Percentiles rank a stretch among this genome's conserved stretches.
Conservation (phyloP, 92 coral and sea anemone species). For the Meandrina meandrites region DNA sequence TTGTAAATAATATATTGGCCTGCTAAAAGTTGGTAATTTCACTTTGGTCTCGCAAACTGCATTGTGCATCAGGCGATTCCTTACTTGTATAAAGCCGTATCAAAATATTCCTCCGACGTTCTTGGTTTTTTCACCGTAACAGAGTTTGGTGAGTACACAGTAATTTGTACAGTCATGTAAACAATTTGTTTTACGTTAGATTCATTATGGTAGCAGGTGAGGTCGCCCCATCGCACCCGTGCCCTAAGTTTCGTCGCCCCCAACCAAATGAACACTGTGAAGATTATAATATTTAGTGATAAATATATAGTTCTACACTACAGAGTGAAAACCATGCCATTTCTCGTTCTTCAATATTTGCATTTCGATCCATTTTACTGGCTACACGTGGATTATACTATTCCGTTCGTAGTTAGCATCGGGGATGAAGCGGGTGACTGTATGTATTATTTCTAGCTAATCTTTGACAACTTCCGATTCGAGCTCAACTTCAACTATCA, state of each 20-base stretch:
- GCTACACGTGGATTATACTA: neutral
- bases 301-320: too few relatives aligned
- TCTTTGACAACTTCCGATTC: neutral
- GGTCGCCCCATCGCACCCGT: too few relatives aligned
- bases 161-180: neutral
- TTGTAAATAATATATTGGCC: neutral
- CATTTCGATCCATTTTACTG: too few relatives aligned
- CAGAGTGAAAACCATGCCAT: too few relatives aligned
- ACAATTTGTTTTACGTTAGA: neutral
- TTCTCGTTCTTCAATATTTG: too few relatives aligned
- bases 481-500: too few relatives aligned
- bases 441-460: neutral
- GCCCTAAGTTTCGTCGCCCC: too few relatives aligned
- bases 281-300: too few relatives aligned
- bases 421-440: neutral
- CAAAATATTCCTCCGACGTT: too few relatives aligned
- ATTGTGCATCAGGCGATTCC: neutral
- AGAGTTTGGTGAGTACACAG: neutral
- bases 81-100: neutral
- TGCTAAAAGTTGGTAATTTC: neutral
- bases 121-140: neutral
- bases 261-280: too few relatives aligned
- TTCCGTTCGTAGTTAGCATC: neutral
- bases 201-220: too few relatives aligned
- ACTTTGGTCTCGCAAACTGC: neutral